Evolutionary conservation across 2,797 vertebrate genomes (phyloP), one percentile per base, ranked within the genome.

Genomic region (Cirrhinus mrigala): DNA sequence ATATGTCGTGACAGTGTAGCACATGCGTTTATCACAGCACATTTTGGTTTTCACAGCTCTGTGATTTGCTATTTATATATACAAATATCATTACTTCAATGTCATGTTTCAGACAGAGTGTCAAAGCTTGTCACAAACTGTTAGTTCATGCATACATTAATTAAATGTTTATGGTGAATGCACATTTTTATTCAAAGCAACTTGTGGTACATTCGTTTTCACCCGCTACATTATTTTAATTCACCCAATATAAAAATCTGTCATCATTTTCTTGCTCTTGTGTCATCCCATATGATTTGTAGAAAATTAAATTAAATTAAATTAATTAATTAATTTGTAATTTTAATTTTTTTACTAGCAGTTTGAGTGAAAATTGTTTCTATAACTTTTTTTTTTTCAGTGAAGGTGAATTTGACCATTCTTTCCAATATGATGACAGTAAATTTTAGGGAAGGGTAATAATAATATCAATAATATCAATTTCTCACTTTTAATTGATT

Each of bases 91-190:
- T n/a, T n/a, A n/a, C n/a, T n/a, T n/a, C n/a, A n/a, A n/a, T n/a
- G 37, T 58, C 12, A 20, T 71, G 76, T 46, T 78, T 27, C 44
- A 15, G 29, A 40, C 29, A 56, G 66, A 52, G 3, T 81, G 79
- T 81, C 62, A 80, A 66, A 68, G 44, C 44, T 29, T 66, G 56
- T 79, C 78, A 79, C 44, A 66, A 22, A 52, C 48, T 69, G 44
- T 70, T 15, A 44, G 29, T 3, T 20, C 66, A 44, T 81, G 29
- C 33, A 40, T 52, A 52, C 29, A 54, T 56, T 12, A 68, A 54
- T n/a, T 54, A 22, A 27, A 27, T 11, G 4, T 1, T 11, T 50
- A 22, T 37, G 6, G 12, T 12, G 0, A 76, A n/a, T 76, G 22
- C 18, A 76, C 6, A 37, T 20, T 76, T 16, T 10, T 18, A 50